Conservation (phyloP, 35 echinoderm and acorn worm genomes). For the Chiridota heheva region DNA sequence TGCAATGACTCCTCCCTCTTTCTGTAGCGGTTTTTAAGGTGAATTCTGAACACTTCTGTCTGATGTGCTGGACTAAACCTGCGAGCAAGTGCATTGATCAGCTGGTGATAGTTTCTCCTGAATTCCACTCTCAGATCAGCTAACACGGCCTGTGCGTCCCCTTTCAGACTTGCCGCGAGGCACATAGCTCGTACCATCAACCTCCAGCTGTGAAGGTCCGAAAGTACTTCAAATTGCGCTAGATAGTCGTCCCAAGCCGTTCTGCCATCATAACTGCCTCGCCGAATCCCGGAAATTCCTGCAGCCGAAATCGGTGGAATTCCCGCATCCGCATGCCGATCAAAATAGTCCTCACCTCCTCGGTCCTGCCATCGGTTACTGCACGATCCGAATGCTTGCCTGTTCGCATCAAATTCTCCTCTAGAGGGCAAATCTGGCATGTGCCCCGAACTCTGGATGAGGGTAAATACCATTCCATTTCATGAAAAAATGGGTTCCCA, state of each 20-base stretch:
- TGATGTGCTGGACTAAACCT: slow-evolving; percentile 13
- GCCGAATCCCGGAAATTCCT: background rate
- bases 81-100: slow-evolving; percentile 2
- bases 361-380: too few relatives aligned
- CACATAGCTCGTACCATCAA: slow-evolving; percentile 14
- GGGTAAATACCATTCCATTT: too few relatives aligned
- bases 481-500: too few relatives aligned
- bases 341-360: too few relatives aligned
- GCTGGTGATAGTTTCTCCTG: background rate
- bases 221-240: slow-evolving; percentile 33
- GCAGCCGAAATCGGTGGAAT: too few relatives aligned
- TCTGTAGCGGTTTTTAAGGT: background rate
- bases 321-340: too few relatives aligned
- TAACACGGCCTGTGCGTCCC: slow-evolving; percentile 4
- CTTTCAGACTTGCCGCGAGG: slow-evolving; percentile 14
- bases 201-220: slow-evolving; percentile 9
- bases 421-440: too few relatives aligned
- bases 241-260: slow-evolving; percentile 22
- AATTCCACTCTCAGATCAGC: background rate
- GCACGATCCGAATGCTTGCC: too few relatives aligned
- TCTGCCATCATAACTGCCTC: slow-evolving; percentile 8
- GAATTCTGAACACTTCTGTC: slow-evolving; percentile 1
- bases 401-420: too few relatives aligned
- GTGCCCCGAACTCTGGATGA: too few relatives aligned
- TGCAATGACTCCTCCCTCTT: slow-evolving; percentile 20